Percentiles rank a stretch among this genome's conserved stretches.
Conservation (phyloP, 64 coral and sea anemone species). For the Platygyra sinensis region DNA sequence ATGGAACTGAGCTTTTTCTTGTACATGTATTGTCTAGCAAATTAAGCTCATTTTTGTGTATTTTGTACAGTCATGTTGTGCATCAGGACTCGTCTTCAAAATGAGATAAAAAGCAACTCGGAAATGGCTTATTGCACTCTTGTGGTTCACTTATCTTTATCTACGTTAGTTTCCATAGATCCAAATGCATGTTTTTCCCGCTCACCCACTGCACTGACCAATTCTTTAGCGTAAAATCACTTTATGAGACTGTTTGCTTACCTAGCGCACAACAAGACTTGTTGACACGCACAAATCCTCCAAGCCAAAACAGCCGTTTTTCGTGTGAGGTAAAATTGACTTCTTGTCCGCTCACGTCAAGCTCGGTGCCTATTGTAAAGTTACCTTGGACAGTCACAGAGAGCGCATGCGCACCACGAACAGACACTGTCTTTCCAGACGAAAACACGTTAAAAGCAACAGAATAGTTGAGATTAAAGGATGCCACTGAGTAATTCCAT, state of each 20-base stretch:
- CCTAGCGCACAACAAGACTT: constrained; percentile 76
- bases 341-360: constrained; percentile 71
- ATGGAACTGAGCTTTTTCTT: no score
- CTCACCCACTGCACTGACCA: no score
- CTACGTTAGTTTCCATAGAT: no score
- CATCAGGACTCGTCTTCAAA: no score
- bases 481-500: constrained; percentile 76
- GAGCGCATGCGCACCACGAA: constrained; percentile 58
- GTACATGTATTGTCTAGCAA: no score
- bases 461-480: constrained; percentile 10
- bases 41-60: no score
- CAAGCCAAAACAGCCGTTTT: constrained; percentile 51
- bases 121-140: no score
- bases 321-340: background rate
- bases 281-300: constrained; percentile 80
- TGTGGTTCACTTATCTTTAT: no score
- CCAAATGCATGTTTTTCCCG: no score
- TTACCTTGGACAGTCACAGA: constrained; percentile 41
- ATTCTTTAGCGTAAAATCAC: no score
- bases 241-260: constrained; percentile 19
- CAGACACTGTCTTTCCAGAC: background rate
- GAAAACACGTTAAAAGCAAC: background rate
- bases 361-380: constrained; percentile 44
- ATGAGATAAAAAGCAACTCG: no score
- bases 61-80: no score